A percentile compares a stretch with the other conserved stretches of the same genome.
phyloP scores from a whole-genome alignment of 2,113 vertebrate genomes.

The Atractosteus spatula region DNA sequence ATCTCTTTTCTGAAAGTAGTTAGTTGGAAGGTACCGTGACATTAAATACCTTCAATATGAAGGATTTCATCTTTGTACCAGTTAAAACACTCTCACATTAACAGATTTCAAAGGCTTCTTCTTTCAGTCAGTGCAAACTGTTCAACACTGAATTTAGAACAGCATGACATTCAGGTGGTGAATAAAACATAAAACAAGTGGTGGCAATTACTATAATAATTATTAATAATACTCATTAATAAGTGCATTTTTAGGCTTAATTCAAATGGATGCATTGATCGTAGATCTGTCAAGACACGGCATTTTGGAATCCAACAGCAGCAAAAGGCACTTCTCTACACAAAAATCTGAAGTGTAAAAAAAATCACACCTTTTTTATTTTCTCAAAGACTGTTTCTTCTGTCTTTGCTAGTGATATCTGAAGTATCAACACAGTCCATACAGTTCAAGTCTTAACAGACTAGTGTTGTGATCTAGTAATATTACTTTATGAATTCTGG shows the following conservation, averaged over 20 bases:
- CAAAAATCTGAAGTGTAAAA: background rate
- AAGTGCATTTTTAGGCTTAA: background rate
- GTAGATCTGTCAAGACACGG: background rate
- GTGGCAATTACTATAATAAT: background rate
- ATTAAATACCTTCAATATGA: constrained; percentile 62
- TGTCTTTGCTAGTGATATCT: background rate
- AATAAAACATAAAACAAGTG: background rate
- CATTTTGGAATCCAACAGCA: background rate
- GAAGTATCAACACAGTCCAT: too few relatives aligned
- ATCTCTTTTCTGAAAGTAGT: constrained; percentile 41
- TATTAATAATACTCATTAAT: background rate
- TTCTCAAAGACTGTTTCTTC: background rate
- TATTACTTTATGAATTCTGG: too few relatives aligned
- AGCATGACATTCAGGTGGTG: background rate
- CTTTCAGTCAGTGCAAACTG: constrained; percentile 5
- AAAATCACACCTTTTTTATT: background rate
- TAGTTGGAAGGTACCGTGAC: constrained; percentile 35
- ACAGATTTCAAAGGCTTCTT: background rate
- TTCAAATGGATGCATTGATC: background rate
- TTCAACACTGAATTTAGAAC: background rate
- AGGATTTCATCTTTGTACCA: constrained; percentile 38
- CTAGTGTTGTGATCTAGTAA: too few relatives aligned
- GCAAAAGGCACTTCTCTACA: background rate
- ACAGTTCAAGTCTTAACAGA: too few relatives aligned
- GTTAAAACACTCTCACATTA: background rate